Evolutionary conservation across 2,113 vertebrate genomes (phyloP), one percentile per base, ranked within the genome.

Genomic region (Prinia subflava): DNA sequence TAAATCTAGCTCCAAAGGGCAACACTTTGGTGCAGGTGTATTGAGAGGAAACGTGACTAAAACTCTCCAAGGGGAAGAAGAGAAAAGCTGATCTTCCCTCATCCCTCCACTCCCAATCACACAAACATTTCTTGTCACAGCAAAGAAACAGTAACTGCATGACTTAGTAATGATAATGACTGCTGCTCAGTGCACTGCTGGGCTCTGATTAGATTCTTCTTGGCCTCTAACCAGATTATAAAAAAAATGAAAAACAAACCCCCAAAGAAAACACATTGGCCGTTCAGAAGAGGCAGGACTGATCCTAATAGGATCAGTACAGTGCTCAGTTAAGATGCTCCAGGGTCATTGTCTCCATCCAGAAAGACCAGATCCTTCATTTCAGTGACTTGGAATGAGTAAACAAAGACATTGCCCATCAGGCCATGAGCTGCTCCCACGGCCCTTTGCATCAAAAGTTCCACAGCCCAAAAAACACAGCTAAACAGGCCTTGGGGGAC

Each of bases 61-160:
- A 64, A 2, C 39, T 71, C 44, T 82, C 47, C 41, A 90, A 80
- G n/a, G 4, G 60, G 24, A 79, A 2, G 6, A 80, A 50, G 31
- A 70, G 33, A 90, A 92, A 88, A 74, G 55, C 47, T 62, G 20
- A 53, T 46, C 50, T 52, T 68, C 7, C 19, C 20, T 30, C 68
- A 35, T 31, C 3, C 6, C 11, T 10, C 37, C 0, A 0, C 25
- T 87, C 57, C 28, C 13, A 82, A 82, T 21, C 65, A 68, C 49
- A 71, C 24, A 47, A 74, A 56, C 15, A n/a, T 85, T 82, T 83
- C 70, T 76, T 49, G 11, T 65, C 55, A 79, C 37, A 92, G 84
- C 60, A 74, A 90, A 91, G 87, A 74, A 95, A 88, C 59, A 83
- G 89, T 69, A 83, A 89, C 37, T 84, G 81, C 25, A 92, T 95